These are phyloP conservation scores for Frieseomelitta varia DNA, from an alignment of 1,140 invertebrate genomes.

Conservation along the genomic window DNA sequence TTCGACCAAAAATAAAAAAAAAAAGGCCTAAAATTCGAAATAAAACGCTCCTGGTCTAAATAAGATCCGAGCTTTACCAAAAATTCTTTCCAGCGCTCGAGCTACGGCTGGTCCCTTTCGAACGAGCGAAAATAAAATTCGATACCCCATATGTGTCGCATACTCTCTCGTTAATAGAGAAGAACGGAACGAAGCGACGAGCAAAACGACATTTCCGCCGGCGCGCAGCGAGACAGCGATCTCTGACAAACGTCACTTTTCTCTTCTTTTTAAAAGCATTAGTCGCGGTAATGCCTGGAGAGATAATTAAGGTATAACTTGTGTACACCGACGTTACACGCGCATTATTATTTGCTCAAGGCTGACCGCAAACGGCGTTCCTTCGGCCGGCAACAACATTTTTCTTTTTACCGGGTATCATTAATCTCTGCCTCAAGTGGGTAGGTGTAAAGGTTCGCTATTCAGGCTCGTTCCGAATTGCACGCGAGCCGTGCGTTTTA, in stretches of 20 bases:
- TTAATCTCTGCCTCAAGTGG: conserved; percentile 50
- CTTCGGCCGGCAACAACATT: conserved; percentile 6
- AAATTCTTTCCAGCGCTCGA: neutral
- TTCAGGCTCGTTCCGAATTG: conserved; percentile 23
- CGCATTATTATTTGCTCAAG: conserved; percentile 36
- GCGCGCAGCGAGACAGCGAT: neutral
- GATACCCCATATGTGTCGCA: neutral
- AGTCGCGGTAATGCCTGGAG: conserved; percentile 6
- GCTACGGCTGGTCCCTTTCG: neutral
- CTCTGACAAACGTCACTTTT: neutral
- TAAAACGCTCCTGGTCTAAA: too few relatives aligned
- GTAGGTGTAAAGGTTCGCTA: conserved; percentile 34
- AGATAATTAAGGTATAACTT: conserved; percentile 41
- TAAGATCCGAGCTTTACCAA: neutral
- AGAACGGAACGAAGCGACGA: neutral
- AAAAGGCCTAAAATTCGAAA: too few relatives aligned
- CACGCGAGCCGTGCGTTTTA: neutral
- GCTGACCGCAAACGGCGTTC: conserved; percentile 12
- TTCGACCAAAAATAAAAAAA: too few relatives aligned
- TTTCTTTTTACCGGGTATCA: conserved; percentile 31
- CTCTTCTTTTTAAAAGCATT: neutral
- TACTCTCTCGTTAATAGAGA: neutral
- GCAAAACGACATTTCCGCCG: conserved; percentile 3
- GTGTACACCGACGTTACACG: conserved; percentile 29
- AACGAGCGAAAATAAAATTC: neutral